Conservation (phyloP, 2,888 invertebrate genomes). For the Spialia ferax region DNA sequence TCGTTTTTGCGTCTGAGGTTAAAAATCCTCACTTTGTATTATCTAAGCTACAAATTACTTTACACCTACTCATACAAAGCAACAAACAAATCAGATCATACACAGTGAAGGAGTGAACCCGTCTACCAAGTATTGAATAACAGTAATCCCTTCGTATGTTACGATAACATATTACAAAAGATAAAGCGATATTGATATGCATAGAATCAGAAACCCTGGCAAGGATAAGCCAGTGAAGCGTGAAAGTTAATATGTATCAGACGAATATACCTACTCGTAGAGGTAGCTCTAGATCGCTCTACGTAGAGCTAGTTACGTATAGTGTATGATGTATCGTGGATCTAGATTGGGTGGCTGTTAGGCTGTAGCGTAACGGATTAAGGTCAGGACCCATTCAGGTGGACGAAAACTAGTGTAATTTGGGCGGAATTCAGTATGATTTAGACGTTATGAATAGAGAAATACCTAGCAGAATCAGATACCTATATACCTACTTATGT, state of each 20-base stretch:
- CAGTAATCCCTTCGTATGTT: slow-evolving; percentile 5
- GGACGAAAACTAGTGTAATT: not conserved
- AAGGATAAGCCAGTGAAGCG: slow-evolving; percentile 29
- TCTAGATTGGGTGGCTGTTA: slow-evolving; percentile 27
- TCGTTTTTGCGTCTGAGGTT: too few relatives aligned
- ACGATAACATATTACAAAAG: slow-evolving; percentile 7
- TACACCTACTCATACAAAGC: not conserved
- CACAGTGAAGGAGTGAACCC: not conserved
- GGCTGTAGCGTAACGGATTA: slow-evolving; percentile 14
- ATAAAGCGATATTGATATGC: slow-evolving; percentile 35
- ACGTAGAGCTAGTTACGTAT: slow-evolving; percentile 4
- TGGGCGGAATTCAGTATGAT: not conserved
- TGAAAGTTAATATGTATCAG: slow-evolving; percentile 42
- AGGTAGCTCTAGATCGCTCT: slow-evolving; percentile 10
- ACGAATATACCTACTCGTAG: slow-evolving; percentile 19
- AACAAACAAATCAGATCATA: not conserved
- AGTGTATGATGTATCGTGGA: slow-evolving; percentile 4
- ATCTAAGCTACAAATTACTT: too few relatives aligned
- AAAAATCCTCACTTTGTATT: too few relatives aligned
- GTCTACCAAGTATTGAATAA: slow-evolving; percentile 11
- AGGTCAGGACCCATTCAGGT: slow-evolving; percentile 20
- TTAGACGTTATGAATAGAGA: not conserved
- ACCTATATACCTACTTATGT: not conserved
- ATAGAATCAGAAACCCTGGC: slow-evolving; percentile 31
- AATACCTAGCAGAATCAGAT: not conserved